These are phyloP conservation scores for Notoglanidium macrostoma DNA, from an alignment of 2,797 vertebrate species.

Conservation along the genomic window DNA sequence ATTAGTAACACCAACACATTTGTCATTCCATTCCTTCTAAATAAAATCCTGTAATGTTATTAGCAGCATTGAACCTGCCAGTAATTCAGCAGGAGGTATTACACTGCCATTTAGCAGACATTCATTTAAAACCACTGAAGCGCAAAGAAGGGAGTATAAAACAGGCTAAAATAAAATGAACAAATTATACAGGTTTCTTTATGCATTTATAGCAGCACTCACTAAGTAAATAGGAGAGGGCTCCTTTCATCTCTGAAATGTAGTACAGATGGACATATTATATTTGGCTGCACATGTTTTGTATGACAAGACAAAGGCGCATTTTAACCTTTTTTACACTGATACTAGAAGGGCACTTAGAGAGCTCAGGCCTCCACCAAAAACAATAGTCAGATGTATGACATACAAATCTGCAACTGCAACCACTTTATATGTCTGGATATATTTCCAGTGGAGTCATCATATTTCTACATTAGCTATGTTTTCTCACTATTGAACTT, in stretches of 20 bases:
- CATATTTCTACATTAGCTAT: no score
- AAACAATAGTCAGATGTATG: no score
- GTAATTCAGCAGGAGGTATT: slow-evolving; percentile 9
- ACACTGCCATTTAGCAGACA: background rate
- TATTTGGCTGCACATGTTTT: background rate
- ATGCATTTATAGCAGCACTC: background rate
- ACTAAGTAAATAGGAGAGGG: background rate
- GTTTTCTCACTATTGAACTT: no score
- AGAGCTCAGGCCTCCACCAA: no score
- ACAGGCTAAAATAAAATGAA: background rate
- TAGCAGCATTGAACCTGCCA: slow-evolving; percentile 4
- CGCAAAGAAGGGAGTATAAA: background rate
- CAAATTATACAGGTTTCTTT: background rate
- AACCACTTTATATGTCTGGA: no score
- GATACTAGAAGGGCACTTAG: no score
- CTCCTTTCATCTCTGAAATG: background rate
- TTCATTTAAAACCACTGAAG: slow-evolving; percentile 23
- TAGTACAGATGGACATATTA: background rate
- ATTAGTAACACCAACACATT: background rate
- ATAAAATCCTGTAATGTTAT: slow-evolving; percentile 2
- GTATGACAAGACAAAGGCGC: background rate
- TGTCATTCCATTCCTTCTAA: background rate
- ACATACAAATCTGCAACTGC: no score
- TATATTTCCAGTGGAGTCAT: no score
- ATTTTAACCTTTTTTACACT: background rate